phyloP scores from a whole-genome alignment of 2,797 vertebrate species.

The Ctenopoma multispine region DNA sequence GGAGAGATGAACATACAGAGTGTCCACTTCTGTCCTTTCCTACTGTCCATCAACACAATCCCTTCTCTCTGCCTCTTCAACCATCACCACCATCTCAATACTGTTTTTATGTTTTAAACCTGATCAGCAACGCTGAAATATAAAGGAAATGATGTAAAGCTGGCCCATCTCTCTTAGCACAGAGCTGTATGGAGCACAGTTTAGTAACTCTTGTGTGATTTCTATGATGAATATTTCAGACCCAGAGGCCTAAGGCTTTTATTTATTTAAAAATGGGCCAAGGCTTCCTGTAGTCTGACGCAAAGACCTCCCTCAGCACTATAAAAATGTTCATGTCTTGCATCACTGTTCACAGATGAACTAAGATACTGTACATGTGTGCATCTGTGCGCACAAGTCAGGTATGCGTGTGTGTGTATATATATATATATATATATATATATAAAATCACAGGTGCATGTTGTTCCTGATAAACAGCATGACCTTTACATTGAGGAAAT shows the following conservation, averaged over 20 bases:
- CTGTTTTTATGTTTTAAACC: constrained; percentile 5
- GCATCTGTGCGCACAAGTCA: constrained; percentile 2
- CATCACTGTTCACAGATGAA: constrained; percentile 46
- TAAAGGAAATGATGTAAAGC: constrained; percentile 35
- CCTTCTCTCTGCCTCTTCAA: neutral
- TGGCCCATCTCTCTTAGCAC: constrained; percentile 34
- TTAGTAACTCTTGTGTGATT: constrained; percentile 67
- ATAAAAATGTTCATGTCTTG: constrained; percentile 43
- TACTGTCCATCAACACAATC: neutral
- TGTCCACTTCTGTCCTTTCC: neutral
- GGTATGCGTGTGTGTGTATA: neutral
- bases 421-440: neutral
- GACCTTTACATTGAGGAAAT: constrained; percentile 68
- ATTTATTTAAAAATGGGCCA: constrained; percentile 78
- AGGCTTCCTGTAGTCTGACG: constrained; percentile 63
- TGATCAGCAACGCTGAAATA: constrained; percentile 13
- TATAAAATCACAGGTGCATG: constrained; percentile 53
- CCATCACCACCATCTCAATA: neutral
- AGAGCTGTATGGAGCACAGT: constrained; percentile 37
- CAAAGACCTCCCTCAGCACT: constrained; percentile 68
- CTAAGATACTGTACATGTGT: constrained; percentile 14
- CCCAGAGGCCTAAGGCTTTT: constrained; percentile 65
- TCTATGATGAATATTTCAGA: constrained; percentile 81
- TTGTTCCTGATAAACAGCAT: constrained; percentile 55
- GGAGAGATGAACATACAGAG: constrained; percentile 10